Evolutionary conservation across 2,113 vertebrate species (phyloP), one percentile per base, ranked within the genome.

Genomic region (Hipposideros armiger): DNA sequence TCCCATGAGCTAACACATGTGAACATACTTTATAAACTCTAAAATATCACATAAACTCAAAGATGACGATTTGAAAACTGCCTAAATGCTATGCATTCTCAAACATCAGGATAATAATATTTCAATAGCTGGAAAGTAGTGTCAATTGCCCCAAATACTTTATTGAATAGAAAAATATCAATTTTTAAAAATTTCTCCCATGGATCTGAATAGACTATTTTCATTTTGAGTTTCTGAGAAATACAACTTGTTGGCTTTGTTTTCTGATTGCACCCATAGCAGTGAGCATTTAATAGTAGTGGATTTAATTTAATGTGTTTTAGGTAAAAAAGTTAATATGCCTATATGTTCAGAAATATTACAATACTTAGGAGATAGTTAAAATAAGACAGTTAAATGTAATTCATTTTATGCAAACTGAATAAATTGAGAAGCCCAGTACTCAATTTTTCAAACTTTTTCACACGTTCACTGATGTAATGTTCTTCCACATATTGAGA

Each of bases 391-490:
- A 87, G 22, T 19, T 19, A 9, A 16, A 2, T 70, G 2, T 47
- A 60, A 91, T 62, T 13, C 40, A 94, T 76, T 72, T 76, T 67
- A 77, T 8, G 16, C 20, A 81, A 91, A 95, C 69, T n/a, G 20
- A 91, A 58, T 64, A 22, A 81, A 47, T 0, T 7, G 11, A 86
- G 20, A 93, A 13, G 16, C 13, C 52, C 16, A 64, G 6, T 11
- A n/a, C 28, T 77, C 80, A 67, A 28, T 60, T 81, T 60, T 81
- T 42, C 77, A 93, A 95, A 76, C 85, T 60, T 52, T 50, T 74
- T 67, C 32, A 52, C 93, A 82, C 62, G 70, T 85, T 85, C 30
- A 88, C 40, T 20, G 72, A 32, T 0, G 81, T 62, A 72, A 87
- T 62, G 6, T 72, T 70, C 26, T 86, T 76, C 47, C 42, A 76